A percentile compares a stretch with the other conserved stretches of the same genome.
Conservation (phyloP, 2,797 vertebrate genomes). For the Arctocebus calabarensis region DNA sequence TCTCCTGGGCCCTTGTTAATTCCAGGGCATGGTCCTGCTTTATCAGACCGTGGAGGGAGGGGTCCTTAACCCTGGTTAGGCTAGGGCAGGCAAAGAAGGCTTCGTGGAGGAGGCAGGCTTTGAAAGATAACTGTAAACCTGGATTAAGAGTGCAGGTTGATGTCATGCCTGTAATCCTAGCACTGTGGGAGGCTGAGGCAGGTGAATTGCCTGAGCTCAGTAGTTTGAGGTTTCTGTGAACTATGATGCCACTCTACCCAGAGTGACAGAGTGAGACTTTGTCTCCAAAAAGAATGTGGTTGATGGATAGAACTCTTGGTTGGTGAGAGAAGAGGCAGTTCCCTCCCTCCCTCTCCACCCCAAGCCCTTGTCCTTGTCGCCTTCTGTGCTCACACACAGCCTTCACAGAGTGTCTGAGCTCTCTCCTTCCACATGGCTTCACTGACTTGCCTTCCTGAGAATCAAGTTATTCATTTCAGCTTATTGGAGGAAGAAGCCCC, state of each 20-base stretch:
- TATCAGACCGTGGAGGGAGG: background rate
- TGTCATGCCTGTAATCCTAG: too few species aligned
- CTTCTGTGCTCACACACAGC: background rate
- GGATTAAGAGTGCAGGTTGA: too few species aligned
- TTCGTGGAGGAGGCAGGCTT: background rate
- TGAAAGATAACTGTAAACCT: background rate
- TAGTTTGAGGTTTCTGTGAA: too few species aligned
- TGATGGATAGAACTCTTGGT: background rate
- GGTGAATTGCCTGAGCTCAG: too few species aligned
- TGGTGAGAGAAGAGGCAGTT: background rate
- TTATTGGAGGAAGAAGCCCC: background rate
- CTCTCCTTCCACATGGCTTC: background rate
- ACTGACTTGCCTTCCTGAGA: background rate
- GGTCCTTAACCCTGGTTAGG: background rate
- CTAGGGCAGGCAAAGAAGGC: background rate
- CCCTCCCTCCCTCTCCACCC: too few species aligned
- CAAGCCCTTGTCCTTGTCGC: background rate
- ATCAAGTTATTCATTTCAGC: background rate
- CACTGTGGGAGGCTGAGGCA: too few species aligned
- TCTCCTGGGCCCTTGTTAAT: background rate
- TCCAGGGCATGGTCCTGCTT: background rate
- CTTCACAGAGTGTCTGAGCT: background rate
- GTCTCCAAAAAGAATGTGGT: too few species aligned
- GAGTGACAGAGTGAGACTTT: too few species aligned
- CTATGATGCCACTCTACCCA: too few species aligned